Evolutionary conservation across 2,888 invertebrate species (phyloP).

Genomic region (Geophilus truncorum): DNA sequence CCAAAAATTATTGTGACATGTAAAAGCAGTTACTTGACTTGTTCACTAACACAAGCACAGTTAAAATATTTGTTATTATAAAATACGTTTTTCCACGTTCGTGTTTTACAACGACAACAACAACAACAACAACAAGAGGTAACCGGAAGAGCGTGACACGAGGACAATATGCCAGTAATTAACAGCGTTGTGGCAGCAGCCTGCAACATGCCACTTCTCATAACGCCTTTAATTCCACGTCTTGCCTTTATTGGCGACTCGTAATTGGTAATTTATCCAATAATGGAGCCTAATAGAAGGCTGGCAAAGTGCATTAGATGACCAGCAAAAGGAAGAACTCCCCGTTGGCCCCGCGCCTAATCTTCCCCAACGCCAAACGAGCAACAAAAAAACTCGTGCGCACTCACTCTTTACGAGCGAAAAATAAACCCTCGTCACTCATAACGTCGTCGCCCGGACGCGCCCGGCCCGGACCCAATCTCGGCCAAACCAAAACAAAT

Average conservation of each 20-base stretch:
- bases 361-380: background rate
- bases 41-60: too few species aligned
- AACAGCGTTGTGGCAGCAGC: background rate
- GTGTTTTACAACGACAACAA: too few species aligned
- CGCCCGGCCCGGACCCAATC: background rate
- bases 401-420: background rate
- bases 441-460: background rate
- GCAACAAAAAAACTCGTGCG: background rate
- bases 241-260: slow-evolving; percentile 16
- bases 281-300: slow-evolving; percentile 25
- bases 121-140: too few species aligned
- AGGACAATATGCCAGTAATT: background rate
- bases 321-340: slow-evolving; percentile 3
- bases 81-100: too few species aligned
- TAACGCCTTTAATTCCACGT: slow-evolving; percentile 22
- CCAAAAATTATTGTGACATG: too few species aligned
- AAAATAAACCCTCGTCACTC: slow-evolving; percentile 12
- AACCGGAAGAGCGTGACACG: background rate
- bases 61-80: too few species aligned
- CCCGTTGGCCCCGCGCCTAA: background rate
- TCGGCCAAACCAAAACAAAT: background rate
- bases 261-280: slow-evolving; percentile 30
- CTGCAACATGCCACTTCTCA: background rate
- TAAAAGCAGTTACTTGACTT: too few species aligned
- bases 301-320: slow-evolving; percentile 28